Conservation (phyloP, 1,140 invertebrate genomes). For the Drosophila jambulina region DNA sequence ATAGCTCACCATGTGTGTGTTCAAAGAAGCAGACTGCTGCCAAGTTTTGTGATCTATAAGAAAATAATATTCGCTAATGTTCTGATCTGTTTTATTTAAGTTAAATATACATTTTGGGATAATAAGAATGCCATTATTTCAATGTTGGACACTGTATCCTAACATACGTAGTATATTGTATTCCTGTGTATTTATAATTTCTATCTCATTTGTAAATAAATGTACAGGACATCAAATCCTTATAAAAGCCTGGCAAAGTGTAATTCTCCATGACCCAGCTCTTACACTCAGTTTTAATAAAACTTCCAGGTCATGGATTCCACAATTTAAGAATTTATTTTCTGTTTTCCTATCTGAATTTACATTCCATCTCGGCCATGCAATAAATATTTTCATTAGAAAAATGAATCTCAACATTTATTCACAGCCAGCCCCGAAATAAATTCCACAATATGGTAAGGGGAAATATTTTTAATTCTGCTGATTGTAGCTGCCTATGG, state of each 20-base stretch:
- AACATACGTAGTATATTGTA: too few relatives aligned
- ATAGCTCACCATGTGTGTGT: conserved; percentile 5
- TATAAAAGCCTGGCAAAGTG: neutral
- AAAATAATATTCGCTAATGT: neutral
- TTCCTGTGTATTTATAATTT: too few relatives aligned
- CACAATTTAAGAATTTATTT: conserved; percentile 6
- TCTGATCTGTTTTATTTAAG: too few relatives aligned
- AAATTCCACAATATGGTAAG: conserved; percentile 19
- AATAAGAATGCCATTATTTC: neutral
- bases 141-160: too few relatives aligned
- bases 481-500: conserved; percentile 34
- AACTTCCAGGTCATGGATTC: conserved; percentile 2
- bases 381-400: conserved; percentile 47
- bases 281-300: neutral
- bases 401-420: conserved; percentile 40
- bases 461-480: conserved; percentile 50
- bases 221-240: too few relatives aligned
- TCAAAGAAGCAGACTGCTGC: neutral
- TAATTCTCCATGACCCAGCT: neutral
- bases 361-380: conserved; percentile 29
- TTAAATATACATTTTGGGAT: too few relatives aligned
- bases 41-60: conserved; percentile 17
- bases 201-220: neutral
- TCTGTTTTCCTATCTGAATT: neutral
- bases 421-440: neutral